phyloP scores from a whole-genome alignment of 2,797 vertebrate species.

The Cirrhinus molitorella region DNA sequence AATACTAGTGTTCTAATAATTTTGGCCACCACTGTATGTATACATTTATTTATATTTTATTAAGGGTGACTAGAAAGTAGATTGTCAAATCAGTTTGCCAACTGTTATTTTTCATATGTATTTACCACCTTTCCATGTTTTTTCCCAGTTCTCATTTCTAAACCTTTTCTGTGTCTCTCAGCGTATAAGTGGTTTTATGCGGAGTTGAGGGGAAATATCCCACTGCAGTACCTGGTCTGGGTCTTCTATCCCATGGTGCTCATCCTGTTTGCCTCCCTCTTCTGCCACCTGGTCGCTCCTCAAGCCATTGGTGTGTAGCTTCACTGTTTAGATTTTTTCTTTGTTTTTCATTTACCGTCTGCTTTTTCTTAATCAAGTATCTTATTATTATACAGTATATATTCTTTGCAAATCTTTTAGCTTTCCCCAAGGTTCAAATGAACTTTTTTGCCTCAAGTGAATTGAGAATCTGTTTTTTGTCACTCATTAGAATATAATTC shows the following conservation, averaged over 20 bases:
- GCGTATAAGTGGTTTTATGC: slow-evolving; percentile 93
- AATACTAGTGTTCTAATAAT: too few species aligned
- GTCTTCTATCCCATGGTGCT: slow-evolving; percentile 88
- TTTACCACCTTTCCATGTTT: not conserved
- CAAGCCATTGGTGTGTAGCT: slow-evolving; percentile 90
- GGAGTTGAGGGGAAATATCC: slow-evolving; percentile 82
- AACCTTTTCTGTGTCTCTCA: slow-evolving; percentile 63
- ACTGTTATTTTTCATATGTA: not conserved
- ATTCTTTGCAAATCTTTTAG: not conserved
- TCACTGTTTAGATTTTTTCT: not conserved
- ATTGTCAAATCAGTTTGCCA: not conserved
- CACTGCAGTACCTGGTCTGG: slow-evolving; percentile 92
- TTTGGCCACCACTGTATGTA: too few species aligned
- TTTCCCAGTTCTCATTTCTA: not conserved
- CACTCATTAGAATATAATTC: not conserved
- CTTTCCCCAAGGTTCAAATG: not conserved
- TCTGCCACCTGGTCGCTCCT: slow-evolving; percentile 93
- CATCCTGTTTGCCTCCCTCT: slow-evolving; percentile 91
- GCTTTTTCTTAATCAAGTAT: not conserved
- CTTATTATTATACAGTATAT: not conserved
- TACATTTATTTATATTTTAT: too few species aligned
- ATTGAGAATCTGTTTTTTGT: not conserved
- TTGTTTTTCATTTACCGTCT: not conserved
- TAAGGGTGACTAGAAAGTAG: too few species aligned
- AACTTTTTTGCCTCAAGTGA: not conserved